Base-by-base conservation (phyloP, 2,888 invertebrate species). In the Spilosoma lubricipeda region DNA sequence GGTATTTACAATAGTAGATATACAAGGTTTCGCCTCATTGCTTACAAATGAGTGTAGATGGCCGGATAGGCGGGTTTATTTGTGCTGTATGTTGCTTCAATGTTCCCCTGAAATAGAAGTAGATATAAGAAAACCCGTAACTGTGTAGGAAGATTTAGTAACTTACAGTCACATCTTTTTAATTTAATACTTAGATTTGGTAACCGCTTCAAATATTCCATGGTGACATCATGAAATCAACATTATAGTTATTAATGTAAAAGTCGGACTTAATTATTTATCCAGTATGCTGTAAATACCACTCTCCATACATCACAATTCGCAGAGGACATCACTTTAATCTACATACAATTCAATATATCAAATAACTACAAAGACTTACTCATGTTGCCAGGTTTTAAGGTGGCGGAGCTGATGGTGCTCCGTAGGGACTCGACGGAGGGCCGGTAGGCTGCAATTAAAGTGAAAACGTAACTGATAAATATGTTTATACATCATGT, bases 381-480 rank as follows among this genome's bases (percentile, higher is more conserved):
- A 88, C 89, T 80, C 52, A 75, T 78, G 65, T 86, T 87, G 84
- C 89, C 0, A 91, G 91, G 0, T 91, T 90, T 0, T 85, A 78
- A 0, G 91, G 88, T 18, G 75, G 87, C 0, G 93, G 93, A 0
- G 93, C 93, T 30, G 89, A 91, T 1, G 93, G 92, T 0, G 88
- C 72, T 0, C 88, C 86, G 75, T 85, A 93, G 3, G 93, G 90
- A 52, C 85, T 87, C 20, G 82, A 74, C 39, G 85, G 84, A 3
- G 92, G 90, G 52, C 85, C 87, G 23, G 82, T 75, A 39, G 87
- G 86, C 76, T 84, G 77, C 52, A 84, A 83, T 11, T 39, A 39
- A 39, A 11, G 39, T 39, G 9, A 33, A 18, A 69, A 39, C 39
- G 11, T 9, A 9, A n/a, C 23, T 56, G 2, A 13, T 4, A 45